phyloP scores from a whole-genome alignment of 2,113 vertebrate species.

The Hippocampus zosterae region DNA sequence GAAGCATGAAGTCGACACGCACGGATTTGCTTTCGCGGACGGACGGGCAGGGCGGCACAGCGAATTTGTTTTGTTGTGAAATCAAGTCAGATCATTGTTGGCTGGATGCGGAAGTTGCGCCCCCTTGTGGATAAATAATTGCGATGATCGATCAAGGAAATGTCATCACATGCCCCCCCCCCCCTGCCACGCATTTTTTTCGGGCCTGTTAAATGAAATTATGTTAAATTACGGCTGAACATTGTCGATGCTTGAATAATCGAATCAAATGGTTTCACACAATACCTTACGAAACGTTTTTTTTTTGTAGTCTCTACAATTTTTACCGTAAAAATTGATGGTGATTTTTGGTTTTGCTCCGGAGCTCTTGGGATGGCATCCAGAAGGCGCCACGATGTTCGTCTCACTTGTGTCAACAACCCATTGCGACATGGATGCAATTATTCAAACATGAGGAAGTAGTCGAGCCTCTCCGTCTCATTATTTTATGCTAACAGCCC shows the following conservation, averaged over 20 bases:
- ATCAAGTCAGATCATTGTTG: background rate
- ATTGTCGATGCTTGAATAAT: background rate
- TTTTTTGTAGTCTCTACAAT: background rate
- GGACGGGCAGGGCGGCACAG: background rate
- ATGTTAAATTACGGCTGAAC: background rate
- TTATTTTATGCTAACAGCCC: background rate
- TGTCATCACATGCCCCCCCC: background rate
- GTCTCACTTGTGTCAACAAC: slow-evolving; percentile 2
- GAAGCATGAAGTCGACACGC: too few relatives aligned
- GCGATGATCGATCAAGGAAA: background rate
- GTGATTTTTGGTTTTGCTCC: background rate
- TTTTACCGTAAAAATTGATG: background rate
- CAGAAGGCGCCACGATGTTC: background rate
- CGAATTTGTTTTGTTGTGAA: background rate
- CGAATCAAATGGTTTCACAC: background rate
- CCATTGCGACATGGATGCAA: background rate
- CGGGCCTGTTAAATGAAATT: background rate
- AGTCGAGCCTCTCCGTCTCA: too few relatives aligned
- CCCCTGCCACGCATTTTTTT: background rate
- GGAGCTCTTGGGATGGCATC: background rate
- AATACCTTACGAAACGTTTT: background rate
- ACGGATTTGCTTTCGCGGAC: background rate
- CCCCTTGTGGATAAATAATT: background rate
- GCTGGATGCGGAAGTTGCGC: too few relatives aligned
- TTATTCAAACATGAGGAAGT: background rate